Conservation (phyloP, 1,140 invertebrate species). For the Wiebesia pumilae region DNA sequence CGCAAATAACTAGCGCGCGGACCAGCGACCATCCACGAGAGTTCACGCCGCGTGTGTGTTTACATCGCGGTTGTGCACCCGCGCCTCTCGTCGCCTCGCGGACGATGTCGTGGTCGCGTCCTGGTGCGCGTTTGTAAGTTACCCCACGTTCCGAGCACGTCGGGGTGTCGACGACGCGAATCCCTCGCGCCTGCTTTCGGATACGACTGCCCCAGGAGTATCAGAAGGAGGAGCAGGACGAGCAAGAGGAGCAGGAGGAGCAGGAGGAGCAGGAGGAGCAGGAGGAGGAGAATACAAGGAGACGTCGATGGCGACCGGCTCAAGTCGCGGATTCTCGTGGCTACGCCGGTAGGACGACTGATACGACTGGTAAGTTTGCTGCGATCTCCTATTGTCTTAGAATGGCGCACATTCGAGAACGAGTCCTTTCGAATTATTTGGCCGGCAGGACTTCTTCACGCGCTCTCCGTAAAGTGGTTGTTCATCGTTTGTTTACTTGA, state of each 20-base stretch:
- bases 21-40: constrained; percentile 9
- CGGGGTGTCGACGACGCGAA: neutral
- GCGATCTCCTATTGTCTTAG: too few species aligned
- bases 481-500: too few species aligned
- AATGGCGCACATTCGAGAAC: neutral
- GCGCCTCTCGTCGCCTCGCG: neutral
- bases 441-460: too few species aligned
- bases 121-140: neutral
- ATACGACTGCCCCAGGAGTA: neutral
- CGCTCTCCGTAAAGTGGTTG: too few species aligned
- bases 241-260: too few species aligned
- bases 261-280: too few species aligned
- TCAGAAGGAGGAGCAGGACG: too few species aligned
- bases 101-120: neutral
- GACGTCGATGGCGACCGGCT: constrained; percentile 47
- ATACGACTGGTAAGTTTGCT: constrained; percentile 22
- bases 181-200: too few species aligned
- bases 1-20: neutral
- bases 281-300: neutral
- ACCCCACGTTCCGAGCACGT: neutral
- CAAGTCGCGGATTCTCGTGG: constrained; percentile 43
- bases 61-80: constrained; percentile 11
- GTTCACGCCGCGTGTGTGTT: neutral
- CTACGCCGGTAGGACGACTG: constrained; percentile 9
- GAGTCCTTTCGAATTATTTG: too few species aligned